These are phyloP conservation scores for Ellobium chinense DNA, from an alignment of 2,888 invertebrate genomes.

Conservation along the genomic window DNA sequence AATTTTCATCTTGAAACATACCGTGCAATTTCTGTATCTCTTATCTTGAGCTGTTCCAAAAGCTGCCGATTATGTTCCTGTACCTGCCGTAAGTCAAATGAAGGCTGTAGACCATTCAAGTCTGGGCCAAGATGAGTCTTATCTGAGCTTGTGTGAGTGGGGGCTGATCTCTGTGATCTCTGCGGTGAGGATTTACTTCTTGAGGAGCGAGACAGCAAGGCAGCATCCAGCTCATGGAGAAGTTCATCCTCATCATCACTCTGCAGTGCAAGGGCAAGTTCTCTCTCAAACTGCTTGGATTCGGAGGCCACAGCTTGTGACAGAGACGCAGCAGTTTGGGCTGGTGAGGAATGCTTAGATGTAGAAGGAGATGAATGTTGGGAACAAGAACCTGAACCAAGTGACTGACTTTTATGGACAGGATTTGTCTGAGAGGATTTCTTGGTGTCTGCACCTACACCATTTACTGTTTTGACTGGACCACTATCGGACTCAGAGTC, in stretches of 20 bases:
- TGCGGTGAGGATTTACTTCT: constrained; percentile 11
- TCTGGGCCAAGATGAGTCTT: background rate
- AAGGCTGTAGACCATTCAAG: constrained; percentile 26
- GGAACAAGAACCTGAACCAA: background rate
- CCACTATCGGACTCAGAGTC: background rate
- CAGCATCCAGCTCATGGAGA: constrained; percentile 67
- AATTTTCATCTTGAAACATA: no score
- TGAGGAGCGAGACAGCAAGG: constrained; percentile 44
- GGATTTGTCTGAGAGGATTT: no score
- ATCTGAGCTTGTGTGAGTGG: background rate
- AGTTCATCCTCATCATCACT: constrained; percentile 61
- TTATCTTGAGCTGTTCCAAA: constrained; percentile 56
- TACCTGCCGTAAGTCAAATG: constrained; percentile 53
- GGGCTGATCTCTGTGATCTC: background rate
- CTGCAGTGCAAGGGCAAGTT: constrained; percentile 25
- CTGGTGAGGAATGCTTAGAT: constrained; percentile 23
- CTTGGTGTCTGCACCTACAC: no score
- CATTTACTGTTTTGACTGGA: background rate
- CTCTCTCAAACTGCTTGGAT: background rate
- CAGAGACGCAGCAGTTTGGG: background rate
- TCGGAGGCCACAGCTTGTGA: background rate
- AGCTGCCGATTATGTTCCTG: constrained; percentile 59
- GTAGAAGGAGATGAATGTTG: background rate
- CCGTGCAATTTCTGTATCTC: constrained; percentile 61
- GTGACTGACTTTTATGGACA: background rate